Evolutionary conservation across 2,113 vertebrate genomes (phyloP), one percentile per base, ranked within the genome.

Genomic region (Pionites leucogaster): DNA sequence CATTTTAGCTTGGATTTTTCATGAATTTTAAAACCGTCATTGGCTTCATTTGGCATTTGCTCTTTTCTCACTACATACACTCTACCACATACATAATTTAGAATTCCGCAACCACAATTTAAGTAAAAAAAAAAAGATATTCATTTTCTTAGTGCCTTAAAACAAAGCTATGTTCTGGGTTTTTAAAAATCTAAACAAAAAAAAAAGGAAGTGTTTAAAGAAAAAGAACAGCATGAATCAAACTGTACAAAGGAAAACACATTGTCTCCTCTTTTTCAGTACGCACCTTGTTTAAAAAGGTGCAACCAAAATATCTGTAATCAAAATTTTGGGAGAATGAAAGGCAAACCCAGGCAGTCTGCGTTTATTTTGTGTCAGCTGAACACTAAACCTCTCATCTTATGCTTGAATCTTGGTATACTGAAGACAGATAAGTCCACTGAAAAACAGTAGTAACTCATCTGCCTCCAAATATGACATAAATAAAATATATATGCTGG

Each of bases 41-140:
- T 96, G 95, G 93, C 92, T 96, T 96, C 93, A 95, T 94, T 95
- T 96, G 95, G 95, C 90, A 96, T 95, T 96, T 97, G 92, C 92
- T 96, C 95, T 94, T 96, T 92, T 95, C 95, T 96, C 92, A 83
- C 92, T 96, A 95, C 77, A 93, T 93, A 95, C 86, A 92, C 95
- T 94, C 86, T 92, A 93, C 91, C 72, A 95, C 83, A 96, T 90
- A 96, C 90, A 95, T 92, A 96, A 96, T 95, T 96, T 95, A 88
- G 85, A 96, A 96, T 93, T 94, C 86, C 13, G 31, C 93, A 96
- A 92, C 72, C 82, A 94, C 82, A 96, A 95, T 90, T 88, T 88
- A 60, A 93, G 88, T 75, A 0, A 46, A 90, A 82, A 80, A 86
- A 77, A 70, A 39, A 79, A 52, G 50, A 82, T 2, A 92, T 80